phyloP scores from a whole-genome alignment of 1,140 invertebrate genomes.

The Aphidius ervi region DNA sequence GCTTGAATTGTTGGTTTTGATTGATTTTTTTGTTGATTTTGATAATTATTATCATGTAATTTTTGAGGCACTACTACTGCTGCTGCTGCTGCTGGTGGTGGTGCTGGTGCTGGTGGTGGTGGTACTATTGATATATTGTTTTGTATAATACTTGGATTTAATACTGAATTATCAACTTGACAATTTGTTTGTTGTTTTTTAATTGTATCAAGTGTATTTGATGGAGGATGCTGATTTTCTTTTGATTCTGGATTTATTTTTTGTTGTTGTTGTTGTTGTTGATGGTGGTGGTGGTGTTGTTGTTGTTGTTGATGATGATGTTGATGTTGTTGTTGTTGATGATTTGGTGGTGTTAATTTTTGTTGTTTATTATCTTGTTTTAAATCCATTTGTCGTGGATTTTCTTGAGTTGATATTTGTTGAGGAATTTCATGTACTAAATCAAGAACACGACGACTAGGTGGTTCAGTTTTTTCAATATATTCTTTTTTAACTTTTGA shows the following conservation, averaged over 20 bases:
- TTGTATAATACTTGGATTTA: neutral
- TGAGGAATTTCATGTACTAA: too few species aligned
- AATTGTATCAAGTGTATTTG: neutral
- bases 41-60: neutral
- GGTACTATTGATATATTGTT: neutral
- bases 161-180: neutral
- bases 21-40: neutral
- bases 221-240: neutral
- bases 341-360: too few species aligned
- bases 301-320: too few species aligned
- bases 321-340: too few species aligned
- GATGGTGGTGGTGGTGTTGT: too few species aligned
- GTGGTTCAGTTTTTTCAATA: too few species aligned
- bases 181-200: neutral
- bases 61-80: neutral
- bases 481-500: too few species aligned
- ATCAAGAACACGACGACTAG: too few species aligned
- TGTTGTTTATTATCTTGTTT: too few species aligned
- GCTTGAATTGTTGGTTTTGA: constrained; percentile 12
- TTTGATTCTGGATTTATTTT: neutral
- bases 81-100: neutral
- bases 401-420: too few species aligned
- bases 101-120: neutral
- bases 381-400: too few species aligned
- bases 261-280: neutral